Conservation (phyloP, 2,797 vertebrate species). For the Limosa lapponica region DNA sequence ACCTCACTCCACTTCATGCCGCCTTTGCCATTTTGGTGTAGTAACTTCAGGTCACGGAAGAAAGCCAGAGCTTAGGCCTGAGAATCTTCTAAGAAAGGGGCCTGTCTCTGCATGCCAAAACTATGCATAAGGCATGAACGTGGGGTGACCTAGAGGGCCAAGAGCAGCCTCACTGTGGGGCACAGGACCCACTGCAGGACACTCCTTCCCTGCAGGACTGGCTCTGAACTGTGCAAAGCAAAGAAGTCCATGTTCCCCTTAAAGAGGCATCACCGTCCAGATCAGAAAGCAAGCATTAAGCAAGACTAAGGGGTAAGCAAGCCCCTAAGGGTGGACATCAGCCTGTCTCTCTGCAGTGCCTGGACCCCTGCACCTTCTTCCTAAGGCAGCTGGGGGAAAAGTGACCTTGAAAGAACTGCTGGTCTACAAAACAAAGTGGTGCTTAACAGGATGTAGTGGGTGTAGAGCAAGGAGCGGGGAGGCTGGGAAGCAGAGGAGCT, state of each 20-base stretch:
- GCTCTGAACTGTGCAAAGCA: neutral
- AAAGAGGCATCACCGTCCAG: neutral
- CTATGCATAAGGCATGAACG: neutral
- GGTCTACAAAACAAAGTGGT: neutral
- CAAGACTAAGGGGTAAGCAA: neutral
- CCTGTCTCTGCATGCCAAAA: neutral
- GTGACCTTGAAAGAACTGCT: neutral
- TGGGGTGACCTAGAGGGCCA: neutral
- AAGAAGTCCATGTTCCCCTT: neutral
- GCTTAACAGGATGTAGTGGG: neutral
- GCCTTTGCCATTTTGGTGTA: neutral
- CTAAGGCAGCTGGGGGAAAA: neutral
- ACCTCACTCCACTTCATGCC: neutral
- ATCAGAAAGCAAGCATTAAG: neutral
- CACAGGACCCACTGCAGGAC: neutral
- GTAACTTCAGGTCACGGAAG: neutral
- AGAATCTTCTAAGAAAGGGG: neutral
- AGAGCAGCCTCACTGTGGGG: neutral
- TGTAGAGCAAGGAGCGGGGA: neutral
- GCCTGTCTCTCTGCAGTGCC: neutral
- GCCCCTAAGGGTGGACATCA: neutral
- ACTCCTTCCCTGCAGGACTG: neutral
- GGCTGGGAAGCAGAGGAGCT: neutral
- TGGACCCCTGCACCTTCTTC: neutral
- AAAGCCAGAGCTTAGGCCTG: neutral